Evolutionary conservation across 53 echinoderm and acorn worm genomes (phyloP).

Genomic region (Echinometra lucunter): DNA sequence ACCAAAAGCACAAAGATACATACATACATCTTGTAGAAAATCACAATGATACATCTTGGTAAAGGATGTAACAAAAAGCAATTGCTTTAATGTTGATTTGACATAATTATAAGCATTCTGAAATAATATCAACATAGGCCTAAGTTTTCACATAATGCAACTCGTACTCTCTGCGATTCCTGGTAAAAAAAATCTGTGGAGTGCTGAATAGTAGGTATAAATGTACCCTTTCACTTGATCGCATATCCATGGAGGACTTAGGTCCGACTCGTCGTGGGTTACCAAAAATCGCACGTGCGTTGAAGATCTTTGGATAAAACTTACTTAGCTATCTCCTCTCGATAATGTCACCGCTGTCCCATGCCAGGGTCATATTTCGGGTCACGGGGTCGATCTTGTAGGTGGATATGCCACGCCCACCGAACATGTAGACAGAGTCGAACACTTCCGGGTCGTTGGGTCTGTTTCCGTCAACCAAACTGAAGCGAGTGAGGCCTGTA

Average conservation of each 20-base stretch:
- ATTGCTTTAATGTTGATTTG: too few species aligned
- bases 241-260: slow-evolving; percentile 60
- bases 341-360: slow-evolving; percentile 76
- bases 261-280: slow-evolving; percentile 41
- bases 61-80: too few species aligned
- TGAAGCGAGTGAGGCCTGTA: slow-evolving; percentile 65
- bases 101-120: too few species aligned
- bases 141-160: too few species aligned
- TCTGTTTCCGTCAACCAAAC: slow-evolving; percentile 67
- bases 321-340: slow-evolving; percentile 65
- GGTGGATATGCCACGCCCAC: slow-evolving; percentile 72
- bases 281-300: slow-evolving; percentile 61
- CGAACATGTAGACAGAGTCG: slow-evolving; percentile 67
- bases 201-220: too few species aligned
- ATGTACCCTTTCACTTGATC: slow-evolving; percentile 75
- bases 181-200: too few species aligned
- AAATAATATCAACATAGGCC: too few species aligned
- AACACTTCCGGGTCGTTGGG: slow-evolving; percentile 54
- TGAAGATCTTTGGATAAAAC: slow-evolving; percentile 82
- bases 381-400: slow-evolving; percentile 69
- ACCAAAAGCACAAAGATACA: too few species aligned
- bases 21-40: too few species aligned
- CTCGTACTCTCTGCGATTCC: too few species aligned
- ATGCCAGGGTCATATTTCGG: slow-evolving; percentile 68
- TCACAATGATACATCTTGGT: too few species aligned